Conservation (phyloP, 1,140 invertebrate genomes). For the Agrilus planipennis region DNA sequence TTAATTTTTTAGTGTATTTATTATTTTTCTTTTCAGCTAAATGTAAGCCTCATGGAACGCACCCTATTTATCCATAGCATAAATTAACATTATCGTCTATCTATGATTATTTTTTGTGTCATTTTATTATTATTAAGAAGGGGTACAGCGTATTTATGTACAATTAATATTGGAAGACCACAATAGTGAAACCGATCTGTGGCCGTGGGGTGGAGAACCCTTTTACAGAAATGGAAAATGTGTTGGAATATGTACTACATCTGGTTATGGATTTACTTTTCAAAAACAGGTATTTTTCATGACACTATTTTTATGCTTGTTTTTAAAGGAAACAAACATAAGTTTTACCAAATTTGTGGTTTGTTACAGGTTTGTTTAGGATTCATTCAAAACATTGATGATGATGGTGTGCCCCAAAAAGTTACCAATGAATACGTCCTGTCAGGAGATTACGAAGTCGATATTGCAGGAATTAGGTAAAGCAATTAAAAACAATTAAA, state of each 20-base stretch:
- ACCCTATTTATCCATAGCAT: too few species aligned
- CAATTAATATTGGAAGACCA: constrained; percentile 89
- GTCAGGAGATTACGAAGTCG: constrained; percentile 86
- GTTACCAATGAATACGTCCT: constrained; percentile 85
- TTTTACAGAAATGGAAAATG: constrained; percentile 84
- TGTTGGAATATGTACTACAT: constrained; percentile 88
- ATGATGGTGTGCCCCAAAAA: constrained; percentile 49
- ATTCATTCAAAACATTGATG: constrained; percentile 78
- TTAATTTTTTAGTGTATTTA: too few species aligned
- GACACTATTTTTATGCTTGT: too few species aligned
- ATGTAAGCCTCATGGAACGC: too few species aligned
- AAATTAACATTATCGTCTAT: too few species aligned
- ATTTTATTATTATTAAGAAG: too few species aligned
- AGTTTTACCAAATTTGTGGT: too few species aligned
- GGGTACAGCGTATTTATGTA: constrained; percentile 81
- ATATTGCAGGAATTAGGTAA: constrained; percentile 81
- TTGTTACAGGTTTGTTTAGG: constrained; percentile 76
- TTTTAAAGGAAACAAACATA: too few species aligned
- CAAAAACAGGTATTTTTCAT: constrained; percentile 80
- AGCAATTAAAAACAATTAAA: too few species aligned
- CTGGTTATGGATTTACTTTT: constrained; percentile 93
- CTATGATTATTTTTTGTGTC: too few species aligned
- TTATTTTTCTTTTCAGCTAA: too few species aligned
- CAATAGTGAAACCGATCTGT: constrained; percentile 80
- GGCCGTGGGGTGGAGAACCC: constrained; percentile 94